Evolutionary conservation across 2,888 invertebrate species (phyloP), one percentile per base, ranked within the genome.

Genomic region (Erebia epiphron): DNA sequence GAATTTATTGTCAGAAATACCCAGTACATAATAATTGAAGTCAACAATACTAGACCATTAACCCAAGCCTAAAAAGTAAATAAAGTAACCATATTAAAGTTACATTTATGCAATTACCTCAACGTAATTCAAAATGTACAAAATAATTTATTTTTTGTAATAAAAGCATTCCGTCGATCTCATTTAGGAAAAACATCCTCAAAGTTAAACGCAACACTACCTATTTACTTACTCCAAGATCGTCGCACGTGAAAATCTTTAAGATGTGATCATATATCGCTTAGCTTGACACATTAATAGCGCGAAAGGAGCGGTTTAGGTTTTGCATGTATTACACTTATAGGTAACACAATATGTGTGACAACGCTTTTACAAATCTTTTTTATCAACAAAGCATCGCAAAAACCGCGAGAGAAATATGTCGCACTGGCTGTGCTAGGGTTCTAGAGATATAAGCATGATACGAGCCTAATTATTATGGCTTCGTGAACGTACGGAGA

Each of bases 261-360:
- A 41, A 58, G 0, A 60, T 60, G 60, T 60, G 60, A 41, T 60
- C 60, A 60, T 60, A 60, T 43, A 60, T 43, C 60, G 60, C 60
- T 60, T 18, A 16, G 43, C 60, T 60, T 58, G 43, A 60, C 60
- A 43, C 41, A 60, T 60, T 60, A 60, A 43, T 60, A 60, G 60
- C 60, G 41, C 10, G 11, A 43, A 60, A 5, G 60, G 18, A 43
- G 43, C 60, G 43, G 16, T 43, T 43, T 16, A 60, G 60, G 43
- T 60, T 60, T 60, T 41, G 16, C 11, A n/a, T 41, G 43, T 43
- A 41, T 60, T 43, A 43, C 60, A 43, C 16, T 11, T n/a, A 11
- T 10, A 10, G 11, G 10, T 46, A 46, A 8, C 43, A 46, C 43
- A 46, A 10, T 10, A 10, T 11, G 43, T 46, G 43, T 8, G 11